Base-by-base conservation (phyloP, 1,140 invertebrate genomes). In the Bombus terrestris region DNA sequence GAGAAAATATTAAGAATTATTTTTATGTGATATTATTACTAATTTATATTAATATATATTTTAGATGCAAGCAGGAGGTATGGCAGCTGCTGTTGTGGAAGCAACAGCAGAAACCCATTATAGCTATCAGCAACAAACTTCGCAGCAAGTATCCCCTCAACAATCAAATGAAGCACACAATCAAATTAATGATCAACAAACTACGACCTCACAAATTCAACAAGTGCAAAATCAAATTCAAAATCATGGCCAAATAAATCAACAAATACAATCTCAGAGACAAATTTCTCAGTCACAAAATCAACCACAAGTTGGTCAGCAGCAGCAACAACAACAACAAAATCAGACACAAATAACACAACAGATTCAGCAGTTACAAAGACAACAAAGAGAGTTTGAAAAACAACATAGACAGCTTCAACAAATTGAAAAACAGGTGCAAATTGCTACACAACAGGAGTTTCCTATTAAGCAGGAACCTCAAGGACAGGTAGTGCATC, bases 261-360 rank as follows among this genome's bases (percentile, higher is more conserved):
- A 96, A 84, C 95, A 95, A 77, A 83, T 95, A 6, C 96, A 96
- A 90, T 92, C 94, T 0, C 93, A 96, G 72, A 94, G 95, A 57
- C 95, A 96, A 81, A 89, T 94, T 59, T 93, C 85, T 88, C 92
- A 92, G 76, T 69, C 89, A 32, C 75, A 59, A 39, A 86, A 83
- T 81, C 83, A 94, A 94, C 37, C 64, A 37, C 95, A 96, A 73
- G 92, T 95, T 43, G 90, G 93, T 68, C 94, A 95, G 47, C 92
- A 92, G 66, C 88, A 47, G 5, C 92, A 22, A 53, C 47, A 93
- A 57, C 86, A 93, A n/a, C 57, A 83, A 43, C 91, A 92, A 15
- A 89, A 71, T 81, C 92, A 93, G 86, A 10, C 94, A 28, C 93
- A 93, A 41, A 90, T 93, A n/a, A 89, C 89, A 1, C 94, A 95